Evolutionary conservation across 2,888 invertebrate species (phyloP), one percentile per base, ranked within the genome.

Genomic region (Diaphora mendica): DNA sequence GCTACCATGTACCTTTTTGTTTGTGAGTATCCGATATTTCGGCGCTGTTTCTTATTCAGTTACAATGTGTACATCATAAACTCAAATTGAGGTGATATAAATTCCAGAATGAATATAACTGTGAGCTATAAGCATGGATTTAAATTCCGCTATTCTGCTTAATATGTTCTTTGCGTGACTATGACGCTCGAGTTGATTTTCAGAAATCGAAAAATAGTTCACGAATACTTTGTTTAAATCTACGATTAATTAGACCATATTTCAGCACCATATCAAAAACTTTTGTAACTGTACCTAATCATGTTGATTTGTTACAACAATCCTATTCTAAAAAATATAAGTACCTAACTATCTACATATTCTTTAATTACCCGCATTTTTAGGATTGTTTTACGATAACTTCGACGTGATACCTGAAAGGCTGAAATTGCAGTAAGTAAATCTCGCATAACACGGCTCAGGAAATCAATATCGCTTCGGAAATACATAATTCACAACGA

Each of bases 1-100:
- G n/a, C n/a, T n/a, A n/a, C n/a, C n/a, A n/a, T n/a, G n/a, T n/a
- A n/a, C n/a, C n/a, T n/a, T n/a, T n/a, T n/a, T n/a, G n/a, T n/a
- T n/a, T n/a, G n/a, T n/a, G n/a, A n/a, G n/a, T n/a, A n/a, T n/a
- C n/a, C n/a, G n/a, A n/a, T n/a, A n/a, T n/a, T n/a, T n/a, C n/a
- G n/a, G n/a, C n/a, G n/a, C n/a, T n/a, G n/a, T n/a, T n/a, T n/a
- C n/a, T n/a, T n/a, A n/a, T n/a, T 33, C 33, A 9, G n/a, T 55
- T n/a, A 55, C 55, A 55, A 55, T 55, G 55, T 55, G 11, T n/a
- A 55, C n/a, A 55, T 55, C 55, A 62, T 62, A 62, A 62, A 62
- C 59, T 62, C 59, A 62, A 62, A 26, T 3, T 17, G 1, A 30
- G 15, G 59, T 62, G 15, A 15, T 30, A 15, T 30, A 62, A 62